Evolutionary conservation across 2,888 invertebrate genomes (phyloP), one percentile per base, ranked within the genome.

Genomic region (Orthosia gracilis): DNA sequence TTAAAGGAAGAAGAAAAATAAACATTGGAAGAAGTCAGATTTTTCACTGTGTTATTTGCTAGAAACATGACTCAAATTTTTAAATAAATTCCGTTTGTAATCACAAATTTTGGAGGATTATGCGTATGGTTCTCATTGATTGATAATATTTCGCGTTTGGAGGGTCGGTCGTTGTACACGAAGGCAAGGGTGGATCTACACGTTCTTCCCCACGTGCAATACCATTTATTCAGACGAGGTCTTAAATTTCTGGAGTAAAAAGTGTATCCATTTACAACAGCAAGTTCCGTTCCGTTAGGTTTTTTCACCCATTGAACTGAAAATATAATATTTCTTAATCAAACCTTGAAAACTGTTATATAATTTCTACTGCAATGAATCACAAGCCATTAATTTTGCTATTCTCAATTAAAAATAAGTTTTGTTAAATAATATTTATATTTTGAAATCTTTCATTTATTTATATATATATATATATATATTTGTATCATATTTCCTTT

Each of bases 281-380:
- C 58, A 26, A 72, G 73, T 7, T 72, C 72, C 7, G 50, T 72
- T 7, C 72, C 72, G 0, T 72, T 72, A 3, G 11, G 1, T 45
- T 72, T 72, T n/a, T 40, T 71, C 23, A 71, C 58, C 73, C 72
- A 72, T 21, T 72, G 72, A 59, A 72, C 72, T 72, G 58, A 3
- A 72, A 72, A 57, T 31, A 26, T 21, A 26, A 47, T 23, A 23
- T 18, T 58, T 23, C 18, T 31, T 23, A 13, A 65, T 17, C 17
- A 57, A 4, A 18, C 1, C 9, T 66, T 31, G 31, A 31, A 31
- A 31, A 31, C 3, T 4, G 4, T 26, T 26, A 3, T 26, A 26
- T 21, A 9, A 50, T 18, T 18, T 7, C 50, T 7, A 50, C 50
- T 50, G 18, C 1, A 52, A 52, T 4, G 18, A 52, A 52, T 31